Percentiles rank a stretch among this genome's conserved stretches.
phyloP scores from a whole-genome alignment of 2,113 vertebrate genomes.

The Forbesichthys papilliferus region DNA sequence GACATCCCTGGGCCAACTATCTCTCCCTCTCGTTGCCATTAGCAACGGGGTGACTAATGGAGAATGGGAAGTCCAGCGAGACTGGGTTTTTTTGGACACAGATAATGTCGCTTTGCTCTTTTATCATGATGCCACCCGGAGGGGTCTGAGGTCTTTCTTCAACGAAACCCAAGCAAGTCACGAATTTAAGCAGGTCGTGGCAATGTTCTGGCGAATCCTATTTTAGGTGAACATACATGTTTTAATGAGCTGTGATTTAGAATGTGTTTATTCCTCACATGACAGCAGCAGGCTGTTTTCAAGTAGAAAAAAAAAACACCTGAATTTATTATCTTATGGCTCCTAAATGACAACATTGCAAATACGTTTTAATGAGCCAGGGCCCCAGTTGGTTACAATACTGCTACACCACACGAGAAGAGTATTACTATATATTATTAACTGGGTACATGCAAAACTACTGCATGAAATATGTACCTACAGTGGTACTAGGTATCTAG shows the following conservation, averaged over 20 bases:
- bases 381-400: constrained; percentile 4
- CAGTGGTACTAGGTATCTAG: constrained; percentile 2
- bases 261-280: constrained; percentile 21
- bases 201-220: constrained; percentile 23
- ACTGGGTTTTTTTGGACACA: constrained; percentile 21
- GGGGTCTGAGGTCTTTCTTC: constrained; percentile 15
- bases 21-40: constrained; percentile 34
- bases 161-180: constrained; percentile 32
- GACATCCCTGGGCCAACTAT: constrained; percentile 37
- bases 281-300: constrained; percentile 39
- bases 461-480: neutral
- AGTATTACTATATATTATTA: constrained; percentile 25
- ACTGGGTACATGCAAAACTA: constrained; percentile 27
- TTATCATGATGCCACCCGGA: constrained; percentile 14
- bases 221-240: constrained; percentile 44
- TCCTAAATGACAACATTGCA: constrained; percentile 24
- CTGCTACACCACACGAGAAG: constrained; percentile 14
- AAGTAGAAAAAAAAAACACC: constrained; percentile 1
- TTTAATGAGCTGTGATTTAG: constrained; percentile 45
- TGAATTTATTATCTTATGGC: constrained; percentile 25
- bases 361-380: constrained; percentile 48
- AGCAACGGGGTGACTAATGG: constrained; percentile 46
- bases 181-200: constrained; percentile 32
- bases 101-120: too few species aligned
- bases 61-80: constrained; percentile 21